Percentiles rank a stretch among this genome's conserved stretches.
phyloP scores from a whole-genome alignment of 1,140 invertebrate genomes.

The Oncopeltus fasciatus region DNA sequence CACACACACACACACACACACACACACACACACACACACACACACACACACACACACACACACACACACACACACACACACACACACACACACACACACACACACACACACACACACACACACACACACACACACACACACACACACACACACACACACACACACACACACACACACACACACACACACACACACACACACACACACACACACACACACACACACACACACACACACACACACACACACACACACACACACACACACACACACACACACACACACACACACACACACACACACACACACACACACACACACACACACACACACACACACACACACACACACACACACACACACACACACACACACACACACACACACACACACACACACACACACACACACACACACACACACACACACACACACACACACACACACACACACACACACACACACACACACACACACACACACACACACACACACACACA shows the following conservation, averaged over 20 bases:
- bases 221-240: too few species aligned
- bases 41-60: neutral
- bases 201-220: neutral
- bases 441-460: neutral
- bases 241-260: too few species aligned
- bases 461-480: neutral
- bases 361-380: too few species aligned
- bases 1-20: neutral
- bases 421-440: too few species aligned
- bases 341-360: too few species aligned
- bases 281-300: neutral
- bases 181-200: neutral
- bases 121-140: neutral
- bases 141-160: neutral
- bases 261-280: too few species aligned
- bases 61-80: neutral
- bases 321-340: neutral
- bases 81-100: neutral
- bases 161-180: neutral
- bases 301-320: neutral
- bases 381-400: too few species aligned
- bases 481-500: neutral
- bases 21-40: neutral
- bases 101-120: neutral
- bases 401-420: too few species aligned